Percentiles rank a stretch among this genome's conserved stretches.
phyloP scores from a whole-genome alignment of 1,140 invertebrate genomes.

The Saccostrea cuccullata region DNA sequence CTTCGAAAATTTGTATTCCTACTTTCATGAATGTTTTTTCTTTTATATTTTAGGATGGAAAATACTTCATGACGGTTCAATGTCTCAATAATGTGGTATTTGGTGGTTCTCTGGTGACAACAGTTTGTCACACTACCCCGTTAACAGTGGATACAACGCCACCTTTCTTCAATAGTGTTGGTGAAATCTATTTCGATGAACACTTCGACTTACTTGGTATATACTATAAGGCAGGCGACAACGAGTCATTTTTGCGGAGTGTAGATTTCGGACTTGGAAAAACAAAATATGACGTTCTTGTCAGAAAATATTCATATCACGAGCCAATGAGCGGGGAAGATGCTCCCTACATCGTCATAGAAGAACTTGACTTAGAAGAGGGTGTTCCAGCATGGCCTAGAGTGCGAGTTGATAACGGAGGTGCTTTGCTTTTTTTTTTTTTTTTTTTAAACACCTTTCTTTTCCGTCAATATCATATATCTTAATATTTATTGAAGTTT shows the following conservation, averaged over 20 bases:
- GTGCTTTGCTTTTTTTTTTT: constrained; percentile 43
- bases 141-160: constrained; percentile 68
- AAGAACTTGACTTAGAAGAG: constrained; percentile 60
- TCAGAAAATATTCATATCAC: constrained; percentile 64
- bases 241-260: constrained; percentile 55
- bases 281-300: constrained; percentile 68
- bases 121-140: constrained; percentile 68
- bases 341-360: constrained; percentile 60
- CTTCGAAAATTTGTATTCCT: too few relatives aligned
- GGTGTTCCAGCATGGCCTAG: constrained; percentile 66
- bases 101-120: constrained; percentile 69
- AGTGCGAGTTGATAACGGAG: constrained; percentile 62
- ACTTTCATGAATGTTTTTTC: too few relatives aligned
- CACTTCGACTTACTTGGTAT: constrained; percentile 66
- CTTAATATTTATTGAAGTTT: too few relatives aligned
- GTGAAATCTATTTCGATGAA: constrained; percentile 66
- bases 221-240: constrained; percentile 64
- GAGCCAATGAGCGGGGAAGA: constrained; percentile 41
- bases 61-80: constrained; percentile 65
- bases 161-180: constrained; percentile 58
- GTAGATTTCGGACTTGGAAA: constrained; percentile 69
- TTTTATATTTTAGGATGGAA: constrained; percentile 53
- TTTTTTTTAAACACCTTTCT: too few relatives aligned
- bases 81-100: constrained; percentile 65
- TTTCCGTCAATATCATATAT: too few relatives aligned